A percentile compares a stretch with the other conserved stretches of the same genome.
These are phyloP conservation scores for Gnathonemus longibarbis DNA, from an alignment of 2,113 vertebrate genomes.

Conservation along the genomic window DNA sequence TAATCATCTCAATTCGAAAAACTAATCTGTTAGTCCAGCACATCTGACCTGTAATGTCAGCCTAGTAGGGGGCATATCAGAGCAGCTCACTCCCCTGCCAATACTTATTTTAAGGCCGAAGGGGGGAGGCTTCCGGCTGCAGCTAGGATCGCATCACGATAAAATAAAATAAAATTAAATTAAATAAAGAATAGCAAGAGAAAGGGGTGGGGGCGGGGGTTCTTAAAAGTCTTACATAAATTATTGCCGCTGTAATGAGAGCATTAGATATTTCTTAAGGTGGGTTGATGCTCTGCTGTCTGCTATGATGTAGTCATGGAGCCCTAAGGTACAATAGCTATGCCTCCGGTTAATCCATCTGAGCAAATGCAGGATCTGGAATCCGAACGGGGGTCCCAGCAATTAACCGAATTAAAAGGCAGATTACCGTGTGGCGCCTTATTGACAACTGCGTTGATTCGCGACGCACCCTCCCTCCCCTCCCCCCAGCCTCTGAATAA, in stretches of 20 bases:
- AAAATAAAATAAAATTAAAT: neutral
- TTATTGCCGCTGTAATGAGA: neutral
- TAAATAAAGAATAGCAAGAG: neutral
- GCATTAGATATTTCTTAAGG: neutral
- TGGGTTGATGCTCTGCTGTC: neutral
- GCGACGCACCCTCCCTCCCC: neutral
- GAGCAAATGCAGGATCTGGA: neutral
- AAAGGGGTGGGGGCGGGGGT: too few species aligned
- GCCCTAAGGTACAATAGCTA: neutral
- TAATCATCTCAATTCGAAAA: neutral
- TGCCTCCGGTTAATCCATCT: neutral
- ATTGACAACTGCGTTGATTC: neutral
- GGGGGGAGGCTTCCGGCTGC: neutral
- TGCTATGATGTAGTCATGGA: neutral
- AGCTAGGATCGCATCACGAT: neutral
- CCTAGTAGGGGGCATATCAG: neutral
- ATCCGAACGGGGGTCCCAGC: neutral
- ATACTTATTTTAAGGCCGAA: neutral
- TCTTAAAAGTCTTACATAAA: neutral
- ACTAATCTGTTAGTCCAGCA: neutral
- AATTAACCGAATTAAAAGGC: neutral
- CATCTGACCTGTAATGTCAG: neutral
- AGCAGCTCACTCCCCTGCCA: neutral
- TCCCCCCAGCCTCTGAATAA: neutral
- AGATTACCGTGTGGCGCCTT: neutral